phyloP scores from a whole-genome alignment of 2,888 invertebrate genomes.

The Sinodicranocentrus sp. region DNA sequence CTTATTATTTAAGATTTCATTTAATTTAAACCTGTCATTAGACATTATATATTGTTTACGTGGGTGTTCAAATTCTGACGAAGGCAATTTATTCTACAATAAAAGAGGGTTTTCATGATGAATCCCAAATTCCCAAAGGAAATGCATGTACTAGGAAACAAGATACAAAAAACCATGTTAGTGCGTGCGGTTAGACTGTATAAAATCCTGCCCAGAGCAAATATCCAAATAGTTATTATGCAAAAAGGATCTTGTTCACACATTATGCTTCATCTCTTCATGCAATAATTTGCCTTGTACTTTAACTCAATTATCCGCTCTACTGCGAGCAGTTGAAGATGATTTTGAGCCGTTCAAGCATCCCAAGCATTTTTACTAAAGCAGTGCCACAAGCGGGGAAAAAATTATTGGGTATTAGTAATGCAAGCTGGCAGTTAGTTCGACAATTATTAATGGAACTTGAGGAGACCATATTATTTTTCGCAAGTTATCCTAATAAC shows the following conservation, averaged over 20 bases:
- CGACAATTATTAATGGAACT: conserved; percentile 34
- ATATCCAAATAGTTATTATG: conserved; percentile 15
- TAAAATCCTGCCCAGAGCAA: conserved; percentile 26
- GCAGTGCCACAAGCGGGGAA: no score
- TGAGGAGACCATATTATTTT: conserved; percentile 12
- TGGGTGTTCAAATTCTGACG: conserved; percentile 8
- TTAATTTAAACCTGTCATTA: conserved; percentile 43
- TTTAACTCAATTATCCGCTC: conserved; percentile 38
- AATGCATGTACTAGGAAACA: no score
- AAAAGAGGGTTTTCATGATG: conserved; percentile 28
- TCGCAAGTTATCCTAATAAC: neutral
- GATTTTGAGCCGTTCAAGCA: no score
- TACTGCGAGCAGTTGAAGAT: conserved; percentile 16
- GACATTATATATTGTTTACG: neutral
- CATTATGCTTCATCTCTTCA: conserved; percentile 41
- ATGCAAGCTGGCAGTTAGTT: conserved; percentile 6
- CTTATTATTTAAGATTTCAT: conserved; percentile 57
- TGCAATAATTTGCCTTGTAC: conserved; percentile 37
- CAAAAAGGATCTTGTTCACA: conserved; percentile 57
- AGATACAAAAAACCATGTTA: no score
- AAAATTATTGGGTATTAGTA: conserved; percentile 2
- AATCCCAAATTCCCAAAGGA: no score
- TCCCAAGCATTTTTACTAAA: no score
- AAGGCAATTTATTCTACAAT: conserved; percentile 4
- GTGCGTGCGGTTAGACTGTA: no score